phyloP scores from a whole-genome alignment of 2,888 invertebrate species.

The Itoplectis maculator region DNA sequence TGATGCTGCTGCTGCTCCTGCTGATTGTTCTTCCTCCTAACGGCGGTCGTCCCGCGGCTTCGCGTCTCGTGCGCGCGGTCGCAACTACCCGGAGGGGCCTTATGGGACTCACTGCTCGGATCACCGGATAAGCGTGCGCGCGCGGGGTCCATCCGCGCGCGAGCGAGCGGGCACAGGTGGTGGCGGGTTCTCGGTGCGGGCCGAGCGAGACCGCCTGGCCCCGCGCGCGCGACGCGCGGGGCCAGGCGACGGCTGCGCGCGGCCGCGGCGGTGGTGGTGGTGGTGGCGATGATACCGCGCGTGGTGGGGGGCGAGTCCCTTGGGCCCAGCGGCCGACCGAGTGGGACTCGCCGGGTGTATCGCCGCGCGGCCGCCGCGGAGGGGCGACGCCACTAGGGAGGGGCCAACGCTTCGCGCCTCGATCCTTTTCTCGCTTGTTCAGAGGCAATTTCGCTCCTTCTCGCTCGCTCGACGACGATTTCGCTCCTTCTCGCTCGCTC shows the following conservation, averaged over 20 bases:
- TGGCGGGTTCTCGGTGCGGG: conserved; percentile 39
- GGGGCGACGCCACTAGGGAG: conserved; percentile 75
- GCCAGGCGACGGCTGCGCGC: too few relatives aligned
- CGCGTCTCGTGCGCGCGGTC: conserved; percentile 68
- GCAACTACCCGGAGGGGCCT: conserved; percentile 76
- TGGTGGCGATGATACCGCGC: conserved; percentile 64
- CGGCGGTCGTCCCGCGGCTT: conserved; percentile 14
- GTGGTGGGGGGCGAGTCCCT: conserved; percentile 71
- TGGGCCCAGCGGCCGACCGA: conserved; percentile 50
- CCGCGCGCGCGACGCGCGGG: conserved; percentile 4
- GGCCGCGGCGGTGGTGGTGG: conserved; percentile 52
- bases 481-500: conserved; percentile 21
- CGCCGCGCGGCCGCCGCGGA: conserved; percentile 65
- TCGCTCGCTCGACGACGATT: conserved; percentile 1
- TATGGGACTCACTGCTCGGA: conserved; percentile 76
- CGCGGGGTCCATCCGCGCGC: conserved; percentile 78
- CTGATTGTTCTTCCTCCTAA: too few relatives aligned
- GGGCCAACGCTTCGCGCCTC: conserved; percentile 71
- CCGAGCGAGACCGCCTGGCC: conserved; percentile 70
- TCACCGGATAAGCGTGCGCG: conserved; percentile 79
- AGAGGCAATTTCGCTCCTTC: conserved; percentile 26
- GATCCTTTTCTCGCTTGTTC: conserved; percentile 38
- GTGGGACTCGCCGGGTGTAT: conserved; percentile 67
- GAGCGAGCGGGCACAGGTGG: conserved; percentile 73
- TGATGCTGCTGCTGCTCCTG: too few relatives aligned